Evolutionary conservation across 1,140 invertebrate species (phyloP).

Genomic region (Cecropterus lyciades): DNA sequence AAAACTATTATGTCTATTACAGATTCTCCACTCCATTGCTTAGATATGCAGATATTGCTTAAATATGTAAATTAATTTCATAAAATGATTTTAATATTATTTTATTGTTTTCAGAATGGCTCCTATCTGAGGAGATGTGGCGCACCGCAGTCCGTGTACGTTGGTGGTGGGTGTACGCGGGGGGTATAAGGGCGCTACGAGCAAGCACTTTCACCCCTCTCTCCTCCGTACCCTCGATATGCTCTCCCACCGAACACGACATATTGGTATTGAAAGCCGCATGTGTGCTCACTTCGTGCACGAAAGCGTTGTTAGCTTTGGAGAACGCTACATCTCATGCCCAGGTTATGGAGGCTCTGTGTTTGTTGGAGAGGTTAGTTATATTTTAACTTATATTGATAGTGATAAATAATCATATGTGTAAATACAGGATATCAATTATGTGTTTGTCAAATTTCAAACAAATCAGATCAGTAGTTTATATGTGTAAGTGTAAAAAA

Average conservation of each 20-base stretch:
- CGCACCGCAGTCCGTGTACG: conserved; percentile 78
- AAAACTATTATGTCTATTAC: too few species aligned
- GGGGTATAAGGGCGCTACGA: conserved; percentile 68
- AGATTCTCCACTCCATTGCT: too few species aligned
- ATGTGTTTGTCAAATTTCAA: too few species aligned
- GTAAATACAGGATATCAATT: too few species aligned
- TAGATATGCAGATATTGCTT: too few species aligned
- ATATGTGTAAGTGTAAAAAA: too few species aligned
- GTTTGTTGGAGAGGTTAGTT: conserved; percentile 85
- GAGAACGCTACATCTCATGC: conserved; percentile 87
- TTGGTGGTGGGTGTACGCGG: conserved; percentile 83
- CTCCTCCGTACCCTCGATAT: conserved; percentile 8
- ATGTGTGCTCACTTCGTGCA: conserved; percentile 78
- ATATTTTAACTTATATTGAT: too few species aligned
- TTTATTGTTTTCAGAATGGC: conserved; percentile 67
- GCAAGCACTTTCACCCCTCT: conserved; percentile 43
- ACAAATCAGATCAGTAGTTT: too few species aligned
- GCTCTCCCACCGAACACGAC: conserved; percentile 70
- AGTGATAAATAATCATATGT: too few species aligned
- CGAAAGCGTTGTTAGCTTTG: conserved; percentile 83
- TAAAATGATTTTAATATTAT: too few species aligned
- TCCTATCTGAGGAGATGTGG: conserved; percentile 67
- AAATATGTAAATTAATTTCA: too few species aligned
- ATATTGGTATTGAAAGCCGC: conserved; percentile 82
- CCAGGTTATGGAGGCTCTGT: conserved; percentile 82